Evolutionary conservation across 1,140 invertebrate genomes (phyloP), one percentile per base, ranked within the genome.

Genomic region (Aethina tumida): DNA sequence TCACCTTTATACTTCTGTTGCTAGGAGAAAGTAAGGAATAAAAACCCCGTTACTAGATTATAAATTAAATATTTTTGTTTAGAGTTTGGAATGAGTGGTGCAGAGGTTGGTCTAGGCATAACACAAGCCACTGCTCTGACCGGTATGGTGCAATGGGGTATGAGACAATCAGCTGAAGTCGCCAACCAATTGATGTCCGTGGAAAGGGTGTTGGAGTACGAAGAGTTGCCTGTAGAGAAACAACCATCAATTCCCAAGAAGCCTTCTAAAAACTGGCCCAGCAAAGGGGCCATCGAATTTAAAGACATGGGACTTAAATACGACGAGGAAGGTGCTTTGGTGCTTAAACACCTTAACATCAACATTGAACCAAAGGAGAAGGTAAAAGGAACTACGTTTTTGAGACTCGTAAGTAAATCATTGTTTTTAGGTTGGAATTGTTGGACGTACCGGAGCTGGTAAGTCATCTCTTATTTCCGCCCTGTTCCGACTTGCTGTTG

Each of bases 401-500:
- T n/a, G n/a, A n/a, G n/a, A n/a, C n/a, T n/a, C n/a, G n/a, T n/a
- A n/a, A n/a, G n/a, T n/a, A n/a, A n/a, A n/a, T n/a, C n/a, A n/a
- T n/a, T n/a, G n/a, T n/a, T 31, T 39, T 39, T 15, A 43, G 66
- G 65, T 53, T 41, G 77, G 75, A 30, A 72, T 79, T 40, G 74
- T 76, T 38, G 79, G 79, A 9, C 56, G 74, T 22, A 77, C 75
- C 7, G 81, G 81, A 3, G 79, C 81, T 36, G 81, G 82, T 2
- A 84, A 85, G 57, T 75, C 75, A 3, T 81, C 79, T 0, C 43
- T 84, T 0, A 71, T 79, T 13, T 47, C 67, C 8, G 69, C 70
- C 13, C 50, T 79, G 7, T 79, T 80, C 45, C 62, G 73, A 14
- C 46, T 81, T 36, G 48, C 63, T 4, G 64, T 75, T 45, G 53